phyloP scores from a whole-genome alignment of 2,797 vertebrate genomes.

The Chloroceryle amazona region DNA sequence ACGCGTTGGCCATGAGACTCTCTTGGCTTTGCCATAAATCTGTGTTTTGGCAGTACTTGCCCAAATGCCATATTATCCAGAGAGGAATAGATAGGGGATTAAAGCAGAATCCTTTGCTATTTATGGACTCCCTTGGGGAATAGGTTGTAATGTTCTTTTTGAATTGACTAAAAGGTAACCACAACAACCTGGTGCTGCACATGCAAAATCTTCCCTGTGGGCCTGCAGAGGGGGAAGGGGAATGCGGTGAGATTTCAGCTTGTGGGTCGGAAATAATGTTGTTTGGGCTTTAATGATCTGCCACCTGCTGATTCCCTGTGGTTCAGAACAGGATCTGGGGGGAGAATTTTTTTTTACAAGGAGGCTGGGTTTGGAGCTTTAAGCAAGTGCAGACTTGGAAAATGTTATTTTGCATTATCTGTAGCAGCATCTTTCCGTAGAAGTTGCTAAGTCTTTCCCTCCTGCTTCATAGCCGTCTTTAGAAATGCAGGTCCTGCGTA shows the following conservation, averaged over 20 bases:
- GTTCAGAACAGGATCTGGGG: conserved; percentile 22
- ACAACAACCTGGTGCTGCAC: background rate
- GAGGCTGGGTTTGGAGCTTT: conserved; percentile 30
- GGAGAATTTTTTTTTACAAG: background rate
- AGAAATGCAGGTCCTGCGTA: background rate
- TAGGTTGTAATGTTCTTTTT: conserved; percentile 20
- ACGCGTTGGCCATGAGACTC: background rate
- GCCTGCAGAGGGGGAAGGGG: background rate
- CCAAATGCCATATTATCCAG: conserved; percentile 55
- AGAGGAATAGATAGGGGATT: conserved; percentile 58
- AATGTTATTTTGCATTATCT: background rate
- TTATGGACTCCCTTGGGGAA: conserved; percentile 46
- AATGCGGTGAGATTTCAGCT: background rate
- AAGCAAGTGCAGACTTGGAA: conserved; percentile 8
- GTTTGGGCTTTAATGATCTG: conserved; percentile 46
- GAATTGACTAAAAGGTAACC: conserved; percentile 32
- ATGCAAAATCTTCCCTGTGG: background rate
- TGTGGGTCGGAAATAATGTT: conserved; percentile 18
- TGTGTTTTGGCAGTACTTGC: conserved; percentile 34
- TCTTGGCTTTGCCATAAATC: conserved; percentile 54
- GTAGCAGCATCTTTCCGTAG: background rate
- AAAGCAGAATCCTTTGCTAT: conserved; percentile 57
- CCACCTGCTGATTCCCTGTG: conserved; percentile 55
- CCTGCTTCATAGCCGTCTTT: background rate
- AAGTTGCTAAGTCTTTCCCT: background rate